These are phyloP conservation scores for Platerodrilus igneus DNA, from an alignment of 2,888 invertebrate species.

Conservation along the genomic window DNA sequence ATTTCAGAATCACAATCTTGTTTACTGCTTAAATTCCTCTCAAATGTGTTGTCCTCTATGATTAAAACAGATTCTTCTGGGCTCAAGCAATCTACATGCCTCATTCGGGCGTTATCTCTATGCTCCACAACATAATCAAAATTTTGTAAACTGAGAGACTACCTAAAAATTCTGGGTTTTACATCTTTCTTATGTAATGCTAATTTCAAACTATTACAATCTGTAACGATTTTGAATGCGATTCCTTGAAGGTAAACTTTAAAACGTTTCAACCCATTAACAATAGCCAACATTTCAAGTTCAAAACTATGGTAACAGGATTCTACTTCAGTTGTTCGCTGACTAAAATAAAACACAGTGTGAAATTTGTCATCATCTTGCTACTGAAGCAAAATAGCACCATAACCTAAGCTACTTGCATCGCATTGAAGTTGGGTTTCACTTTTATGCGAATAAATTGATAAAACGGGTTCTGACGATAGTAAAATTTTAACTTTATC, in stretches of 20 bases:
- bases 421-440: constrained; percentile 41
- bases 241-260: constrained; percentile 34
- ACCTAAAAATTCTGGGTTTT: constrained; percentile 34
- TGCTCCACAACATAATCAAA: constrained; percentile 9
- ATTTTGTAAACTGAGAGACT: constrained; percentile 28
- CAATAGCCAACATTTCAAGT: constrained; percentile 33
- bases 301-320: constrained; percentile 38
- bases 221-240: constrained; percentile 33
- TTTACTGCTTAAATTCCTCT: constrained; percentile 8
- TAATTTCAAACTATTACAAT: constrained; percentile 34
- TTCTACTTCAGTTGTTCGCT: constrained; percentile 32
- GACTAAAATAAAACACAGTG: constrained; percentile 37
- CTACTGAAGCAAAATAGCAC: constrained; percentile 36
- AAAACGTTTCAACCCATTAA: constrained; percentile 33
- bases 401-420: constrained; percentile 36
- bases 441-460: constrained; percentile 33
- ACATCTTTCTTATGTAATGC: constrained; percentile 34
- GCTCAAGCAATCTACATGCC: constrained; percentile 24
- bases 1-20: constrained; percentile 13
- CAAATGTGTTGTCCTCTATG: constrained; percentile 19
- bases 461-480: no score
- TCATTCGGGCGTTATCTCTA: constrained; percentile 12
- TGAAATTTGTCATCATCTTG: constrained; percentile 32
- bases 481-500: no score
- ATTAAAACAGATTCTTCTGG: constrained; percentile 8